Conservation (phyloP, 37 sponge, comb jelly and placozoan species). For the Chondrosia reniformis region DNA sequence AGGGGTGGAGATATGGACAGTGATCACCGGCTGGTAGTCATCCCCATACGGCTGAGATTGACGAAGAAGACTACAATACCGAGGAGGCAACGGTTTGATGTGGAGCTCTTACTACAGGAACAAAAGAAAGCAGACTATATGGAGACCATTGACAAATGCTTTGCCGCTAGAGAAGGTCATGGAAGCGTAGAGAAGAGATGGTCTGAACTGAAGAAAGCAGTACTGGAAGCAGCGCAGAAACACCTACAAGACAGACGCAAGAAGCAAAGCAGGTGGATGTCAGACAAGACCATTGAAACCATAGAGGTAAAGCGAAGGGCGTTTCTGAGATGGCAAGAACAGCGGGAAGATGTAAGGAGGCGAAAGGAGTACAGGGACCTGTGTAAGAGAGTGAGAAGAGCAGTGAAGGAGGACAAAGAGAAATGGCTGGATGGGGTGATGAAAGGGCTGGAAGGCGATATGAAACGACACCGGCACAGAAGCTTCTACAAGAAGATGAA, state of each 20-base stretch:
- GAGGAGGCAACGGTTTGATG: not conserved
- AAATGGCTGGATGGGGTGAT: conserved; percentile 16
- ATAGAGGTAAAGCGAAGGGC: conserved; percentile 15
- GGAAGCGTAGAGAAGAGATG: not conserved
- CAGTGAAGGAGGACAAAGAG: conserved; percentile 10
- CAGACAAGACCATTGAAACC: not conserved
- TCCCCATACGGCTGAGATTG: too few relatives aligned
- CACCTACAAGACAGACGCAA: not conserved
- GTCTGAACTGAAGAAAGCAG: conserved; percentile 11
- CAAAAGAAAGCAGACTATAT: not conserved
- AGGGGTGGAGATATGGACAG: conserved; percentile 8
- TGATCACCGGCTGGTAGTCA: not conserved
- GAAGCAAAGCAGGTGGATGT: not conserved
- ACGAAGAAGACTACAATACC: not conserved
- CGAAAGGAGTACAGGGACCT: not conserved
- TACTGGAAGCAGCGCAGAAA: not conserved
- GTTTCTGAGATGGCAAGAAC: conserved; percentile 14
- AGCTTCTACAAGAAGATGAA: conserved; percentile 16
- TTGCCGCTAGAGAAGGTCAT: not conserved
- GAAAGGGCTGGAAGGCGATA: conserved; percentile 11
- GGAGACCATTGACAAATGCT: not conserved
- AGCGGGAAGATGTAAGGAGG: not conserved
- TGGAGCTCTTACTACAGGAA: not conserved
- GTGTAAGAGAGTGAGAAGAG: conserved; percentile 16
- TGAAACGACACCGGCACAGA: conserved; percentile 9